These are phyloP conservation scores for Peromyscus leucopus DNA, from an alignment of 2,113 vertebrate species.

Conservation along the genomic window DNA sequence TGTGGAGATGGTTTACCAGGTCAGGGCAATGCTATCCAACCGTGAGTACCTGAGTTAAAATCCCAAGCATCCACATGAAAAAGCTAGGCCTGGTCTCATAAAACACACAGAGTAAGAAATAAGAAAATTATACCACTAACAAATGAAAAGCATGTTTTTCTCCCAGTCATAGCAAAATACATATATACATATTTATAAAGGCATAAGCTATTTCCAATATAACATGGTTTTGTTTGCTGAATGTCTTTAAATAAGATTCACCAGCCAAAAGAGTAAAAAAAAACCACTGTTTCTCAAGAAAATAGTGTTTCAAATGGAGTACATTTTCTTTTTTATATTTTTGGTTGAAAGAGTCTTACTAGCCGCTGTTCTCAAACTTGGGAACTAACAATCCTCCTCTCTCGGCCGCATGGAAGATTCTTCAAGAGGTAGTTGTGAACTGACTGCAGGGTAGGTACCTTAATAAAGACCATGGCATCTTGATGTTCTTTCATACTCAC, in stretches of 20 bases:
- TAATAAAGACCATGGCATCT: conserved; percentile 43
- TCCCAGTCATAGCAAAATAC: not conserved
- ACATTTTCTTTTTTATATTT: not conserved
- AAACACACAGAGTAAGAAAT: not conserved
- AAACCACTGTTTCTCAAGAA: conserved; percentile 63
- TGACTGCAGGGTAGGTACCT: conserved; percentile 66
- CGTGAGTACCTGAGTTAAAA: not conserved
- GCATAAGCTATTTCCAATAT: conserved; percentile 37
- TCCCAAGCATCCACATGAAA: not conserved
- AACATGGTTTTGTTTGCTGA: conserved; percentile 22
- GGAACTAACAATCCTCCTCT: not conserved
- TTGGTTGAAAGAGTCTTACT: not conserved
- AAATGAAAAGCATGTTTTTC: not conserved
- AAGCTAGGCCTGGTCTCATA: not conserved
- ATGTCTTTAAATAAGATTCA: conserved; percentile 14
- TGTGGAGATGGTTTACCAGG: not conserved
- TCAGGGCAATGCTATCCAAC: not conserved
- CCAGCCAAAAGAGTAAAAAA: conserved; percentile 60
- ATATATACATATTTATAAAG: conserved; percentile 40
- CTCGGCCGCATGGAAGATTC: not conserved
- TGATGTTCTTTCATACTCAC: conserved; percentile 86
- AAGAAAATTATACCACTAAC: not conserved
- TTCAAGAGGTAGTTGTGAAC: not conserved
- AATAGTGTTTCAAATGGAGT: conserved; percentile 66
- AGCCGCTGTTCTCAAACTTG: not conserved